Evolutionary conservation across 1,140 invertebrate genomes (phyloP), one percentile per base, ranked within the genome.

Genomic region (Bombus turneri): DNA sequence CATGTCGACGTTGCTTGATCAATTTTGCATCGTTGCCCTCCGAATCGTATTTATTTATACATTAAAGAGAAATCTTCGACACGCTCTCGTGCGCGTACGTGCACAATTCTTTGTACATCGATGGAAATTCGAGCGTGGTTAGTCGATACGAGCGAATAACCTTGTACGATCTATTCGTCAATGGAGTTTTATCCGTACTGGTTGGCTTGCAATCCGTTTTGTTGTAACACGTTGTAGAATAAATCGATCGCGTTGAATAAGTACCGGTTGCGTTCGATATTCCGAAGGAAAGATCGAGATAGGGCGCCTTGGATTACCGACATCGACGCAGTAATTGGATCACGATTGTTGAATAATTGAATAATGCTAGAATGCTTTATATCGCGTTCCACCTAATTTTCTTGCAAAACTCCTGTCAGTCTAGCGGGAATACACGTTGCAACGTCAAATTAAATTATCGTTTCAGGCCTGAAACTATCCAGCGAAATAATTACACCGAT

Each of bases 321-420:
- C 53, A 75, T 64, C 41, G 39, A 28, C 57, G 18, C n/a, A 2
- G 57, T 82, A 66, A 75, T 83, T 83, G 59, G 59, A 66, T 66
- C 31, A 66, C 39, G 81, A 66, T 66, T 39, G 72, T 66, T 41
- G 41, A 66, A 83, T 39, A 83, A 76, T 83, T 64, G 59, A 59
- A 66, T 75, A 47, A 83, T 47, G 12, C 13, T 28, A 15, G 72
- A 82, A 74, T 12, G 39, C 59, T 83, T n/a, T 34, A 18, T 34
- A 57, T 8, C 34, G 25, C 31, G 43, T 31, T 18, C 15, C 66
- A 34, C 22, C 31, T 53, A 57, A 57, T 81, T 81, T 47, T 39
- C 47, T 41, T 53, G 12, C 18, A 39, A 37, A 43, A 31, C 9
- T 66, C 6, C n/a, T n/a, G 28, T 59, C 47, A 53, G 47, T 22